Evolutionary conservation across 2,113 vertebrate genomes (phyloP).

Genomic region (Notechis scutatus): DNA sequence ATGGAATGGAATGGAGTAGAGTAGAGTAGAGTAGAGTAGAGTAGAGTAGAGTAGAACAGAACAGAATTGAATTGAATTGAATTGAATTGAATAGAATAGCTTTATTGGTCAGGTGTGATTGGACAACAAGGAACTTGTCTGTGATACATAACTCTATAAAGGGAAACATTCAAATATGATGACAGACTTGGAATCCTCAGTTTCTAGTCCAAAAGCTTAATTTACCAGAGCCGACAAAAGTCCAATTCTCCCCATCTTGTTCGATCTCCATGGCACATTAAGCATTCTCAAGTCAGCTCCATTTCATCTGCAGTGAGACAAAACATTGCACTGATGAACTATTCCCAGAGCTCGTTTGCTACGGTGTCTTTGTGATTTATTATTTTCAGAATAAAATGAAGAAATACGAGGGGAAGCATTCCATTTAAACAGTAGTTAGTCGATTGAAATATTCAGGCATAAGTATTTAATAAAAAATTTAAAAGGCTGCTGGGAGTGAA

Average conservation of each 20-base stretch:
- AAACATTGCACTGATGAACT: slow-evolving; percentile 29
- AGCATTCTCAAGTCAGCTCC: neutral
- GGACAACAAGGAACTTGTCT: neutral
- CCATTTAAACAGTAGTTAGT: neutral
- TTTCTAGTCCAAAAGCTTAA: neutral
- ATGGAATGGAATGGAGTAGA: too few species aligned
- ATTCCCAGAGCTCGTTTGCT: slow-evolving; percentile 22
- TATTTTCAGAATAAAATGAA: neutral
- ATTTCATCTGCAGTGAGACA: slow-evolving; percentile 28
- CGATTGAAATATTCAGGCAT: neutral
- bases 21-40: too few species aligned
- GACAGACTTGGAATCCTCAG: neutral
- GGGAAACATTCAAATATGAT: neutral
- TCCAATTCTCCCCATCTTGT: neutral
- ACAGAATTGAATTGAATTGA: fast-evolving
- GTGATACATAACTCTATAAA: neutral
- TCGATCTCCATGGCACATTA: slow-evolving; percentile 18
- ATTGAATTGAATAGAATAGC: too few species aligned
- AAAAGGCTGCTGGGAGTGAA: neutral
- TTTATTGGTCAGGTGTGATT: neutral
- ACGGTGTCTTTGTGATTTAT: neutral
- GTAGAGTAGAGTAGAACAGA: fast-evolving
- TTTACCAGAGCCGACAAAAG: neutral
- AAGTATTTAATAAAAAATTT: neutral
- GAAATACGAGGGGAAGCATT: neutral